Evolutionary conservation across 2,797 vertebrate species (phyloP), one percentile per base, ranked within the genome.

Genomic region (Peromyscus aztecus): DNA sequence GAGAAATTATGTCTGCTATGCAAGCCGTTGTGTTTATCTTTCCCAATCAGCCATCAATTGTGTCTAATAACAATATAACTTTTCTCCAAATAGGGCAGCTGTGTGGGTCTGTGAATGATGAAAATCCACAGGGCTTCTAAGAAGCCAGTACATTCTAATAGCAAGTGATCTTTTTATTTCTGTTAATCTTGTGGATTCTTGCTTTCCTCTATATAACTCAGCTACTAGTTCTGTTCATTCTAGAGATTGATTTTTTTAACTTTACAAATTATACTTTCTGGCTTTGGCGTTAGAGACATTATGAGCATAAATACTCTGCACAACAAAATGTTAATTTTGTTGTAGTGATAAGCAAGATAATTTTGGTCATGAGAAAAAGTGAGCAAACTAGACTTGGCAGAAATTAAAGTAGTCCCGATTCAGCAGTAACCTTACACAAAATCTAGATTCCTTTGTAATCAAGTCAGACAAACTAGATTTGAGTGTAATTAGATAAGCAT

Each of bases 381-480:
- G 89, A 96, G 95, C 80, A 97, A 97, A 98, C 97, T 94, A 97
- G 97, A 94, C 97, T 97, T 98, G 81, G 78, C 90, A 96, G 96
- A 98, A 97, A 98, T 97, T 95, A 96, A 97, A 98, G 96, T 88
- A 97, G 87, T 98, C 97, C 92, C 90, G 1, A 97, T 97, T 98
- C 97, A 98, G 97, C 97, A 97, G 95, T 97, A 97, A 97, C 94
- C 95, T 95, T 94, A 97, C 93, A 97, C 97, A 97, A 96, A 98
- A 96, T 90, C 93, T 93, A 94, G 96, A 91, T 90, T 97, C 57
- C 37, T 69, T 86, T 97, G 96, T 98, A 98, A 98, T 98, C 95
- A 98, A 96, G 97, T 97, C 97, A 97, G 92, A 93, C 96, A 97
- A 97, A 97, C 84, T 94, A 93, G 89, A 94, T 97, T 97, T 96